phyloP scores from a whole-genome alignment of 2,113 vertebrate genomes.

The Phasianus colchicus region DNA sequence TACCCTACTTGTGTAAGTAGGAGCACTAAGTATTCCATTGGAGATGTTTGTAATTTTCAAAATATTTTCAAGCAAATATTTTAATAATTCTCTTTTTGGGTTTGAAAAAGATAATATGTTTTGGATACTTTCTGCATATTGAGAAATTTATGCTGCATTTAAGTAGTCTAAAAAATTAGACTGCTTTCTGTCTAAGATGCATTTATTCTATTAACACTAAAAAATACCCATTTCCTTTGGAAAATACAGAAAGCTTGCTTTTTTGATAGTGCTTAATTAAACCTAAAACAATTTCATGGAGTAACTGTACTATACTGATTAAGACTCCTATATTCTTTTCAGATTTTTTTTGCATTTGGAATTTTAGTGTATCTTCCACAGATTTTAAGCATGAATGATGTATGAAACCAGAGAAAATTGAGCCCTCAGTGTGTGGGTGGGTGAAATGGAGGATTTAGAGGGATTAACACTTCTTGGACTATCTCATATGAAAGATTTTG shows the following conservation, averaged over 20 bases:
- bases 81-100: background rate
- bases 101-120: background rate
- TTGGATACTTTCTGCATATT: background rate
- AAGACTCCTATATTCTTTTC: background rate
- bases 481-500: conserved; percentile 21
- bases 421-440: background rate
- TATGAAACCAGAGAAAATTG: conserved; percentile 37
- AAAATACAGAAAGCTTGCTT: background rate
- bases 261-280: conserved; percentile 24
- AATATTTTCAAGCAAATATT: background rate
- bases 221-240: background rate
- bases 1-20: background rate
- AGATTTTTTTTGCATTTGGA: conserved; percentile 36
- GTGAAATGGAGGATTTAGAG: conserved; percentile 6
- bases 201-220: background rate
- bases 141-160: background rate
- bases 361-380: background rate
- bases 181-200: background rate
- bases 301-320: background rate
- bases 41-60: background rate
- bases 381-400: conserved; percentile 45
- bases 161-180: background rate
- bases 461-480: conserved; percentile 38
- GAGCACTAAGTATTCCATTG: background rate
- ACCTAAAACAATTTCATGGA: background rate